Percentiles rank a stretch among this genome's conserved stretches.
phyloP scores from a whole-genome alignment of 1,140 invertebrate species.

The Calephelis nemesis region DNA sequence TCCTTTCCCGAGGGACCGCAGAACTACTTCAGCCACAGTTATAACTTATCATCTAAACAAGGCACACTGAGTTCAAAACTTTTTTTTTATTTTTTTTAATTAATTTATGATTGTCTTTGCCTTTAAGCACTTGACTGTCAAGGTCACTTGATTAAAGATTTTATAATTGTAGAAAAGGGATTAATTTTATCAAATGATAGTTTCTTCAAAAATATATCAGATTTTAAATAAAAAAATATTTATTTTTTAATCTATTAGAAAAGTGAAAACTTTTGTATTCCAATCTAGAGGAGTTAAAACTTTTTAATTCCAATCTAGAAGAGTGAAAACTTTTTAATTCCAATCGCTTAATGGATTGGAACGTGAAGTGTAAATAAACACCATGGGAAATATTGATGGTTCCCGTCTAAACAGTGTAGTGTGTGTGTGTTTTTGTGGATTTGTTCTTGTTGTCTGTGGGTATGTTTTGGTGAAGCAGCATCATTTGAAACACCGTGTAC shows the following conservation, averaged over 20 bases:
- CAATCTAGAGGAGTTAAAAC: not conserved
- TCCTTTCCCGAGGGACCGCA: conserved; percentile 72
- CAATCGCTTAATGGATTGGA: conserved; percentile 32
- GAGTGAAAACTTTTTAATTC: not conserved
- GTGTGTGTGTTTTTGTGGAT: conserved; percentile 61
- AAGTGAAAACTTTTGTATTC: not conserved
- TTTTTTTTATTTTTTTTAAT: not conserved
- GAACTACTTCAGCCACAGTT: conserved; percentile 32
- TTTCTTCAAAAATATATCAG: not conserved
- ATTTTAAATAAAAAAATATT: no score
- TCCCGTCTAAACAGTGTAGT: conserved; percentile 53
- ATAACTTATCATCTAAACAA: conserved; percentile 31
- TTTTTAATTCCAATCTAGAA: not conserved
- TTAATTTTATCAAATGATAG: no score
- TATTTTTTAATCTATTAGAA: not conserved
- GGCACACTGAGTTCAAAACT: conserved; percentile 31
- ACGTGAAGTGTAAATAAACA: conserved; percentile 31
- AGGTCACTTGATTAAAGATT: not conserved
- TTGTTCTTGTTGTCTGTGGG: conserved; percentile 52
- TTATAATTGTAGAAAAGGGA: no score
- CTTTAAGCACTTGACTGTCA: not conserved
- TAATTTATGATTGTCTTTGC: not conserved
- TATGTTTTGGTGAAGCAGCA: conserved; percentile 57
- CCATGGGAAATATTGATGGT: conserved; percentile 41
- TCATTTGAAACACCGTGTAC: conserved; percentile 52